phyloP scores from a whole-genome alignment of 2,113 vertebrate genomes.

The Odocoileus virginianus region DNA sequence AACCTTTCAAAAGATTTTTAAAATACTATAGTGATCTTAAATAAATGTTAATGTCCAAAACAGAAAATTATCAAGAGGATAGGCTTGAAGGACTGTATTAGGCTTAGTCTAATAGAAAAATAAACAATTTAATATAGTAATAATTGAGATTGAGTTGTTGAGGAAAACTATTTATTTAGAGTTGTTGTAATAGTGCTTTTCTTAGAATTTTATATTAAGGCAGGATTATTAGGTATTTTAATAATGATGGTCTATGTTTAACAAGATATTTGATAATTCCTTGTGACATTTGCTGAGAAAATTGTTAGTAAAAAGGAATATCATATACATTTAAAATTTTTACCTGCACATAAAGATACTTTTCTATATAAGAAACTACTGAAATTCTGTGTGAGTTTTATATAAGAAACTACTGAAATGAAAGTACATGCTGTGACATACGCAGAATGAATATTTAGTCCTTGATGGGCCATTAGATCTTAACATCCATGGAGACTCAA shows the following conservation, averaged over 20 bases:
- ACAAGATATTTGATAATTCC: background rate
- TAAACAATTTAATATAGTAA: background rate
- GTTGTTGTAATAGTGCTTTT: background rate
- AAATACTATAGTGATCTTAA: background rate
- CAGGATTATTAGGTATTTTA: background rate
- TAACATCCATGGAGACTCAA: too few relatives aligned
- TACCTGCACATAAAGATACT: background rate
- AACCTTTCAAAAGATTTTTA: background rate
- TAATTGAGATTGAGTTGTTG: background rate
- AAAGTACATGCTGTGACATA: background rate
- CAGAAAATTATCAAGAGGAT: background rate
- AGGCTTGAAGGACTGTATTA: background rate
- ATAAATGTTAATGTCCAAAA: background rate
- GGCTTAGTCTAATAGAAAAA: background rate
- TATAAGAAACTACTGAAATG: background rate
- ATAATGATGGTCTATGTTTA: background rate
- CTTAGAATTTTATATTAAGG: background rate
- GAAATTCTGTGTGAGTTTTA: background rate
- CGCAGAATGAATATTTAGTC: background rate
- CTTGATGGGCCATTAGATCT: background rate
- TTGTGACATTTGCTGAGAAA: conserved; percentile 5
- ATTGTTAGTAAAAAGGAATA: background rate
- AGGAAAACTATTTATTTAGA: background rate
- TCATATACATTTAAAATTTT: background rate
- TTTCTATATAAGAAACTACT: background rate